Evolutionary conservation across 2,797 vertebrate genomes (phyloP), one percentile per base, ranked within the genome.

Genomic region (Oryzias sinensis): DNA sequence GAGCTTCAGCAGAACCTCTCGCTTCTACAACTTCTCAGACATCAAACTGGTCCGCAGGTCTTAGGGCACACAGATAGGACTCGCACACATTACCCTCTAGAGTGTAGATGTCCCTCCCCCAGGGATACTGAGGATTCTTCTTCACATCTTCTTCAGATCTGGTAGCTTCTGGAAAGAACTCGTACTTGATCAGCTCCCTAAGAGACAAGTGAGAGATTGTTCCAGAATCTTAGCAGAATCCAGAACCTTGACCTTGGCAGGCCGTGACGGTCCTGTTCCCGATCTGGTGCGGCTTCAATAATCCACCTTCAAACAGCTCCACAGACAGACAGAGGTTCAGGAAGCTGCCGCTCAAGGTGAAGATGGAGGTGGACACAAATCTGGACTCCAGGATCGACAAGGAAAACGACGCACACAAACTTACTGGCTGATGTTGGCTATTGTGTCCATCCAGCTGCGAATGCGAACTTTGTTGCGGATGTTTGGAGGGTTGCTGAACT

Each of bases 401-500:
- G 33, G 9, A 37, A 4, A 13, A 37, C 33, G 2, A 11, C 2
- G 9, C 9, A 11, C 9, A 11, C 9, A 37, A 37, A 94, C 97
- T 96, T 84, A 98, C 97, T 99, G 97, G 85, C 97, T 98, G 83
- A 99, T 97, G 86, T 99, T 98, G 55, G 97, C 95, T 53, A 99
- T 96, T 0, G 96, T 98, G 89, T 99, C 97, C 97, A 99, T 98
- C 97, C 97, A 99, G 82, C 96, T 98, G 29, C 97, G 94, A 66
- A 99, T 92, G 45, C 97, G 95, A 70, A 98, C 96, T 78, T 99
- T 99, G 86, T 99, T 99, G 58, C 96, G 91, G 40, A 98, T 95
- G 16, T 99, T 99, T 58, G 97, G 97, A 1, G 97, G 97, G 68
- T 96, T 98, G 82, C 97, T 98, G 89, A 98, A 99, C 62, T 99